Evolutionary conservation across 2,797 vertebrate species (phyloP), one percentile per base, ranked within the genome.

Genomic region (Ambastaia sidthimunki): DNA sequence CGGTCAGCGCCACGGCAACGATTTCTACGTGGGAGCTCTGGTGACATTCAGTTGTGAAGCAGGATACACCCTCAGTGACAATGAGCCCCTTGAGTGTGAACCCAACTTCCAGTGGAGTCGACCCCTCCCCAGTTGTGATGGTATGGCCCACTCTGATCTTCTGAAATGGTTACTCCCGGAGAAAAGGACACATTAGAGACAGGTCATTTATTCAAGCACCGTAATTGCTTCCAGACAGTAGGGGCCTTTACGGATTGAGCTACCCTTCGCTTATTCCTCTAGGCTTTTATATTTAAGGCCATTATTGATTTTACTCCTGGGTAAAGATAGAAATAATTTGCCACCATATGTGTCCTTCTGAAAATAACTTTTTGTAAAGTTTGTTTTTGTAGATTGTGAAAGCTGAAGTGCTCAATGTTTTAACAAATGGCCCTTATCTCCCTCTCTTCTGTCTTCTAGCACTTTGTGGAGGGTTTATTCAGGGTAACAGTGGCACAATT

Each of bases 21-120:
- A 98, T 83, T 99, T 99, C 92, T 99, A 98, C 0, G 97, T 99
- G 79, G 98, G 98, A 0, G 97, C 98, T 0, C 87, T 98, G 87
- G 97, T 98, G 90, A 98, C 95, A 0, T 99, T 99, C 86, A 96
- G 94, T 92, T 99, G 98, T 0, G 97, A 99, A 0, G 94, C 97
- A 0, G 98, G 98, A 10, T 99, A 99, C 88, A 97, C 97, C 0
- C 91, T 99, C 57, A 99, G 98, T 0, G 96, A 98, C 73, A 66
- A 74, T 0, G 93, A 97, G 83, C 95, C 96, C 67, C 91, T 99
- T 76, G 97, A 98, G 86, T 99, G 98, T n/a, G 97, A 99, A 86
- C 97, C 97, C 2, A 99, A 99, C 92, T 99, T 99, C 86, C 98
- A 99, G 90, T 99, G 98, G 98, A 99, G 97, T 86, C 94, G 95